These are phyloP conservation scores for Megaleporinus macrocephalus DNA, from an alignment of 2,113 vertebrate genomes.

Conservation along the genomic window DNA sequence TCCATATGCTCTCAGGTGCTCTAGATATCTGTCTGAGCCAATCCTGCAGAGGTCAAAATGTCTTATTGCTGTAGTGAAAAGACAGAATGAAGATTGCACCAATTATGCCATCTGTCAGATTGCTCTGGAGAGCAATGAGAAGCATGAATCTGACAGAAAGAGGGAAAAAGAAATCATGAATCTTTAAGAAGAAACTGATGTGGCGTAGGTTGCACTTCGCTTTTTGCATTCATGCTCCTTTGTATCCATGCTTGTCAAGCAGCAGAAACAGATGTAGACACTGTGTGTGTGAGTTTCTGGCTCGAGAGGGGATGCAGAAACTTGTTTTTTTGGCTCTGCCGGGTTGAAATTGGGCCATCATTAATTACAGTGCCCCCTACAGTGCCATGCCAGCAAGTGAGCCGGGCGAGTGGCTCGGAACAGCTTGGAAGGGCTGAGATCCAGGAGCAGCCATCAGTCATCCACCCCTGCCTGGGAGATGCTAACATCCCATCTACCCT, in stretches of 20 bases:
- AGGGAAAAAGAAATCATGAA: not conserved
- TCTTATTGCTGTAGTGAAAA: not conserved
- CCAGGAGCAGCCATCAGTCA: slow-evolving; percentile 56
- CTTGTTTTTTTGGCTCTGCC: slow-evolving; percentile 51
- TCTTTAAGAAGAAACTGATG: not conserved
- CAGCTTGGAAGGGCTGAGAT: slow-evolving; percentile 56
- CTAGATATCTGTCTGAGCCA: not conserved
- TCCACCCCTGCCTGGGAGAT: slow-evolving; percentile 37
- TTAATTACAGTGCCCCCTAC: slow-evolving; percentile 59
- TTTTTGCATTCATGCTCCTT: not conserved
- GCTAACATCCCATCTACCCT: not conserved
- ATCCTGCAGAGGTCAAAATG: not conserved
- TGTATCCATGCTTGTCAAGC: not conserved
- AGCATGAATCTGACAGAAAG: not conserved
- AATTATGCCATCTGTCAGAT: not conserved
- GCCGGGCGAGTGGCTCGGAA: slow-evolving; percentile 46
- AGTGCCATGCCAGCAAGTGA: slow-evolving; percentile 41
- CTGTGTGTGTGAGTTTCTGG: not conserved
- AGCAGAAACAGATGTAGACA: not conserved
- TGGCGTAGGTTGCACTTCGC: not conserved
- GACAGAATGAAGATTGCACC: not conserved
- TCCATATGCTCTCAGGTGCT: not conserved
- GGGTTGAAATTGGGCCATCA: slow-evolving; percentile 50
- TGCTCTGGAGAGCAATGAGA: not conserved
- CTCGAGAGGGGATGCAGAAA: slow-evolving; percentile 27